A percentile compares a stretch with the other conserved stretches of the same genome.
Evolutionary conservation across 2,888 invertebrate species (phyloP).

Genomic region (Drosophila incognita): DNA sequence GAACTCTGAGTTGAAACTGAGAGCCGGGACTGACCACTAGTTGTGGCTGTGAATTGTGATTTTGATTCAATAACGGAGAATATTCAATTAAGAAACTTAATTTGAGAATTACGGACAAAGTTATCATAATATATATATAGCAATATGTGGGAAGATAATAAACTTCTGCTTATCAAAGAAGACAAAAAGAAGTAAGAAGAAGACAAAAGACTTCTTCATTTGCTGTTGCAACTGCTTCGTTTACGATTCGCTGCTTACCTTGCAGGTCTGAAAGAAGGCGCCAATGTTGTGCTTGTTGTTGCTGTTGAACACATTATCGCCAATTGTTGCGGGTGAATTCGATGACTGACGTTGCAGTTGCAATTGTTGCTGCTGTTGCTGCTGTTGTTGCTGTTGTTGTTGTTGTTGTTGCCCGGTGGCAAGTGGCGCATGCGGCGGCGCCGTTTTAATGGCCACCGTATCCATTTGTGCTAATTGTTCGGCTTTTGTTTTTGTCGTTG

Average conservation of each 20-base stretch:
- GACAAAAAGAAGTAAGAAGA: background rate
- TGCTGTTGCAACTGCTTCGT: background rate
- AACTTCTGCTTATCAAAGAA: background rate
- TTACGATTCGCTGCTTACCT: constrained; percentile 78
- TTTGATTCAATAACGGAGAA: background rate
- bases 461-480: constrained; percentile 67
- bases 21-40: background rate
- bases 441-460: constrained; percentile 82
- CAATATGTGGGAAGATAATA: background rate
- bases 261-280: constrained; percentile 85
- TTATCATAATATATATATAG: background rate
- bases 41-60: background rate
- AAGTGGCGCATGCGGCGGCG: constrained; percentile 82
- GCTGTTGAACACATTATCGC: constrained; percentile 34
- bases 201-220: background rate
- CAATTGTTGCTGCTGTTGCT: constrained; percentile 53
- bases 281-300: constrained; percentile 73
- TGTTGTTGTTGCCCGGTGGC: constrained; percentile 65
- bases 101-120: background rate
- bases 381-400: constrained; percentile 52
- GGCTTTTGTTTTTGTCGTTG: constrained; percentile 10
- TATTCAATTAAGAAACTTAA: background rate
- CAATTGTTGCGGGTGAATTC: constrained; percentile 47
- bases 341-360: constrained; percentile 49
- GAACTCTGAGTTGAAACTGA: constrained; percentile 1